Evolutionary conservation across 2,797 vertebrate species (phyloP).

Genomic region (Sebastes trivittatus): DNA sequence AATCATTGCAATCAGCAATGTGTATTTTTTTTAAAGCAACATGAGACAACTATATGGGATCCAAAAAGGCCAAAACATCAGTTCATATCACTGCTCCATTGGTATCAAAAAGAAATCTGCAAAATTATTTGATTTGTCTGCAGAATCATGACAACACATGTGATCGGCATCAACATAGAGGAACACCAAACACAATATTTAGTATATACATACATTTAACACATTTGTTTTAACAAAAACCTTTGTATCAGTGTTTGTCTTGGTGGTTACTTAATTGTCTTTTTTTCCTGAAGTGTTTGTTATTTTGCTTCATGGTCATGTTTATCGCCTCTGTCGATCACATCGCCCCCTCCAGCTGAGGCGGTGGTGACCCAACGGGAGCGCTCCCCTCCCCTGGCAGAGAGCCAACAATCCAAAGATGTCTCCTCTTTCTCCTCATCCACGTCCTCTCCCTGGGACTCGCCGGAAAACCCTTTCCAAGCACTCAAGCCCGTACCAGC

Average conservation of each 20-base stretch:
- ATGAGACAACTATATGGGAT: not conserved
- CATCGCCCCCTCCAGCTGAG: conserved; percentile 78
- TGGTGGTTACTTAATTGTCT: too few species aligned
- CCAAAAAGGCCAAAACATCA: not conserved
- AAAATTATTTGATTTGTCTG: not conserved
- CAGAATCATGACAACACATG: not conserved
- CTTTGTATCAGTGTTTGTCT: too few species aligned
- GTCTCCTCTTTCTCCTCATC: conserved; percentile 75
- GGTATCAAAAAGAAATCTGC: not conserved
- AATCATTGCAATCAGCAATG: not conserved
- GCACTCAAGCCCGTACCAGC: conserved; percentile 71
- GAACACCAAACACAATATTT: not conserved
- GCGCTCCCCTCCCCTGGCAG: conserved; percentile 55
- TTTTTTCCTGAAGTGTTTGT: not conserved
- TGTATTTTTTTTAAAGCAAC: not conserved
- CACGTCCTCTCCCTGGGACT: conserved; percentile 78
- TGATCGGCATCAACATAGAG: not conserved
- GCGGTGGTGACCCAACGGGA: conserved; percentile 70
- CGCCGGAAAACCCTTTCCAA: conserved; percentile 78
- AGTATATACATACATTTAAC: too few species aligned
- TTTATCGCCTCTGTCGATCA: conserved; percentile 69
- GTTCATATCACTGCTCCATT: not conserved
- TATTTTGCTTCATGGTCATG: not conserved
- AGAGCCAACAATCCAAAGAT: conserved; percentile 65
- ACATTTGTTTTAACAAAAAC: too few species aligned